Evolutionary conservation across 2,888 invertebrate species (phyloP), one percentile per base, ranked within the genome.

Genomic region (Erynnis tages): DNA sequence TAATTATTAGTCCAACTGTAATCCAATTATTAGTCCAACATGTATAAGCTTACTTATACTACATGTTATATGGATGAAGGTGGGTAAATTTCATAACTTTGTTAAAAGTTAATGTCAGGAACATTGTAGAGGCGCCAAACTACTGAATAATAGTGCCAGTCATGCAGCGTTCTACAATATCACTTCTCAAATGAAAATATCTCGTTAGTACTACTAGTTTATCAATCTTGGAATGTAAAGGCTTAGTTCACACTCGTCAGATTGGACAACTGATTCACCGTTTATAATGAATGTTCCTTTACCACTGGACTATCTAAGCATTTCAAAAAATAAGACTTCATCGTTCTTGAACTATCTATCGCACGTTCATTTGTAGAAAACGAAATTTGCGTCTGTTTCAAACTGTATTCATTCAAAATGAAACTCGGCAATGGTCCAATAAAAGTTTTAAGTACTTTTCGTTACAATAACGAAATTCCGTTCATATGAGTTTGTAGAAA

Each of bases 391-490:
- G 46, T 46, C 23, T 35, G 46, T 38, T 35, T 13, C 4, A 34
- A 38, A 21, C 38, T 46, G 13, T 35, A 35, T 35, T 27, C 35
- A 35, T 38, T 38, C 29, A 30, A 10, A 47, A 27, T 19, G 14
- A 48, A 48, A 48, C 21, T 48, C 38, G 38, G 47, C 47, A 48
- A 10, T 38, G 38, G 14, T 30, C 40, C 48, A 48, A 48, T 32
- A 48, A 47, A 48, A 32, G 11, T 48, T 55, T 43, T 49, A n/a
- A n/a, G n/a, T n/a, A 41, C 41, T 37, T 29, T 56, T 37, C 50
- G 47, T 53, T 37, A 46, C 53, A 54, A 27, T 49, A 34, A 54
- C 50, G 53, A 53, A 35, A 61, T 47, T 59, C 56, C 55, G 47
- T 29, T 47, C 37, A 47, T 47, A 38, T 38, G 29, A 47, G 47